These are phyloP conservation scores for Pocillopora damicornis DNA, from an alignment of 64 coral and sea anemone genomes.

Conservation along the genomic window DNA sequence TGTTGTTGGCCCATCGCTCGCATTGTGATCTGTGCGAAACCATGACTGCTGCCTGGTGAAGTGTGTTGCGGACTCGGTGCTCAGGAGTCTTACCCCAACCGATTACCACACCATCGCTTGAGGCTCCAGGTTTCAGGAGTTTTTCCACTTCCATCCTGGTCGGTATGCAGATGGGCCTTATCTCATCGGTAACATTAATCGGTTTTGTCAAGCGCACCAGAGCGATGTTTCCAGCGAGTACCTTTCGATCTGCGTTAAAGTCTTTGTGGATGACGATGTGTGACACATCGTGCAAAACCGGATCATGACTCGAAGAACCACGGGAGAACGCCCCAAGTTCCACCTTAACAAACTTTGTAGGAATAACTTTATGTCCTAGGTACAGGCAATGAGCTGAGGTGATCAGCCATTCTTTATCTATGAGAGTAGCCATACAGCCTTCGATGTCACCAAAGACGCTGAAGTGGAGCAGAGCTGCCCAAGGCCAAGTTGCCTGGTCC, in stretches of 20 bases:
- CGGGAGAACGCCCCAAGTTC: conserved; percentile 59
- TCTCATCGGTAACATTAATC: conserved; percentile 55
- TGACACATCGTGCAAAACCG: conserved; percentile 45
- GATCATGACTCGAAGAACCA: conserved; percentile 13
- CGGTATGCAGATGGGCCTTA: conserved; percentile 82
- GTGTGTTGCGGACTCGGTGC: conserved; percentile 37
- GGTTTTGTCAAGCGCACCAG: conserved; percentile 64
- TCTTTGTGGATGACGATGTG: conserved; percentile 62
- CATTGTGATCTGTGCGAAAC: conserved; percentile 54
- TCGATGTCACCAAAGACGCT: conserved; percentile 67
- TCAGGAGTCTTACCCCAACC: conserved; percentile 66
- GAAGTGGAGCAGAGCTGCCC: conserved; percentile 79
- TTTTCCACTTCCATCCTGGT: conserved; percentile 36
- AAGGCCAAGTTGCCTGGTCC: conserved; percentile 60
- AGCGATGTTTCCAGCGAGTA: conserved; percentile 69
- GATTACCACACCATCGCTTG: conserved; percentile 58
- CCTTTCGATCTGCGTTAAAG: conserved; percentile 56
- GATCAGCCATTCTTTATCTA: conserved; percentile 85
- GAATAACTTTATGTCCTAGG: background rate
- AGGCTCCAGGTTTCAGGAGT: conserved; percentile 26
- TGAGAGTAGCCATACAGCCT: conserved; percentile 84
- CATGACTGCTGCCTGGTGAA: conserved; percentile 57
- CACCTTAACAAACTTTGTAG: conserved; percentile 58
- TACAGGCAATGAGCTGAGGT: conserved; percentile 67
- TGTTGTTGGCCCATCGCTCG: conserved; percentile 12